Conservation (phyloP, 2,113 vertebrate genomes). For the Saguinus midas region DNA sequence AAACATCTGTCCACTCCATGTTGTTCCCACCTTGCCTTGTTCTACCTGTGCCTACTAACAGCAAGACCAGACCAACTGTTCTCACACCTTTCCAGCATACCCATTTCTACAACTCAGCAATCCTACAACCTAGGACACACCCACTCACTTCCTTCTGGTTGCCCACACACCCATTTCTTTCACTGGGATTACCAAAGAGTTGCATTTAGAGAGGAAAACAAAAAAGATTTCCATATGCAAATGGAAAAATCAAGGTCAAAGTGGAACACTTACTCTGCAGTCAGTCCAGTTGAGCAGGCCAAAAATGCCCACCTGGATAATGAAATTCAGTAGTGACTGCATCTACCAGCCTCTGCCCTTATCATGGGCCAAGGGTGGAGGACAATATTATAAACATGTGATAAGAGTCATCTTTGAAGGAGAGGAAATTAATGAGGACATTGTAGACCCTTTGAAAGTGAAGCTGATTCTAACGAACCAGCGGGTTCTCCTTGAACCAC, state of each 20-base stretch:
- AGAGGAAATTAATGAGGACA: not conserved
- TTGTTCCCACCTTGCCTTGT: not conserved
- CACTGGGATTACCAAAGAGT: slow-evolving; percentile 48
- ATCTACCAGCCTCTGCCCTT: not conserved
- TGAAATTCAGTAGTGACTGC: not conserved
- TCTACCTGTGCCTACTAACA: not conserved
- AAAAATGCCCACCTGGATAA: not conserved
- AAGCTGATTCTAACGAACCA: not conserved
- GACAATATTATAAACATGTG: not conserved
- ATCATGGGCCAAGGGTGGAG: not conserved
- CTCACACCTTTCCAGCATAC: not conserved
- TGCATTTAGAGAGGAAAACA: not conserved
- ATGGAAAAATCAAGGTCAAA: not conserved
- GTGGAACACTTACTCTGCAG: not conserved
- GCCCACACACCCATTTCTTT: slow-evolving; percentile 43
- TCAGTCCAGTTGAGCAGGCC: not conserved
- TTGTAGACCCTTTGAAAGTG: not conserved
- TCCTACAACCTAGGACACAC: not conserved
- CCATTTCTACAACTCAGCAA: not conserved
- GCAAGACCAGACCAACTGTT: not conserved
- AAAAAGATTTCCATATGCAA: slow-evolving; percentile 30
- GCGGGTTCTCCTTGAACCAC: too few species aligned
- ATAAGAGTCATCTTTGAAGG: not conserved
- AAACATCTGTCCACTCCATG: not conserved
- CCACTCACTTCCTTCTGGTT: slow-evolving; percentile 56